phyloP scores from a whole-genome alignment of 1,140 invertebrate species.

The Centruroides sculpturatus region DNA sequence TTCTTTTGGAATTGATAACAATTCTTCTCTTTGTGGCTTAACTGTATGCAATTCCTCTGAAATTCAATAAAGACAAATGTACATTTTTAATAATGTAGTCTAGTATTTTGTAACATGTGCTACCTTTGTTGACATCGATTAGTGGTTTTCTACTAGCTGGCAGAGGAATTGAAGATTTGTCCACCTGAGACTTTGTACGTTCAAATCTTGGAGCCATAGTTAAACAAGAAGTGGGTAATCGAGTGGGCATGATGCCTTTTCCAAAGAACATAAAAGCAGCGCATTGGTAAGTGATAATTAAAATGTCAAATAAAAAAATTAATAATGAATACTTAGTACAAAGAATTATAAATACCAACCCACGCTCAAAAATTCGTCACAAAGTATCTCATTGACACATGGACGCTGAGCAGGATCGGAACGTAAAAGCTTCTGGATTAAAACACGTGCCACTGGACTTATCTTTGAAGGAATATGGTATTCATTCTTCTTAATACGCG shows the following conservation, averaged over 20 bases:
- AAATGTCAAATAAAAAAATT: not conserved
- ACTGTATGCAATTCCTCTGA: too few relatives aligned
- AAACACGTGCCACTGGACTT: slow-evolving; percentile 29
- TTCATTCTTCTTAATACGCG: slow-evolving; percentile 43
- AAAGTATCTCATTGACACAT: slow-evolving; percentile 37
- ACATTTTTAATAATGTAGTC: too few relatives aligned
- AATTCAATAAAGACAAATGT: too few relatives aligned
- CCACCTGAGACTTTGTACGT: not conserved
- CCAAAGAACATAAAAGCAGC: slow-evolving; percentile 5
- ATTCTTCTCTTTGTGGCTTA: too few relatives aligned
- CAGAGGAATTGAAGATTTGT: too few relatives aligned
- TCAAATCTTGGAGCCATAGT: slow-evolving; percentile 68
- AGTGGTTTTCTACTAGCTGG: too few relatives aligned
- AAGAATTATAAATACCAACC: slow-evolving; percentile 24
- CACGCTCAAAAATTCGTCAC: slow-evolving; percentile 40
- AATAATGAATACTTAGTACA: not conserved
- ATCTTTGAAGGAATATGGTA: slow-evolving; percentile 41
- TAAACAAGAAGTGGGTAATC: slow-evolving; percentile 73
- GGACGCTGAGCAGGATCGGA: slow-evolving; percentile 40
- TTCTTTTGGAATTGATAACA: too few relatives aligned
- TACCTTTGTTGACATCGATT: too few relatives aligned
- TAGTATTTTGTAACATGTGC: too few relatives aligned
- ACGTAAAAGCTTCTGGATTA: slow-evolving; percentile 41
- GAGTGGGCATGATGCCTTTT: slow-evolving; percentile 58
- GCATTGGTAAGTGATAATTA: too few relatives aligned